Evolutionary conservation across 1,140 invertebrate species (phyloP).

Genomic region (Musca vetustissima): DNA sequence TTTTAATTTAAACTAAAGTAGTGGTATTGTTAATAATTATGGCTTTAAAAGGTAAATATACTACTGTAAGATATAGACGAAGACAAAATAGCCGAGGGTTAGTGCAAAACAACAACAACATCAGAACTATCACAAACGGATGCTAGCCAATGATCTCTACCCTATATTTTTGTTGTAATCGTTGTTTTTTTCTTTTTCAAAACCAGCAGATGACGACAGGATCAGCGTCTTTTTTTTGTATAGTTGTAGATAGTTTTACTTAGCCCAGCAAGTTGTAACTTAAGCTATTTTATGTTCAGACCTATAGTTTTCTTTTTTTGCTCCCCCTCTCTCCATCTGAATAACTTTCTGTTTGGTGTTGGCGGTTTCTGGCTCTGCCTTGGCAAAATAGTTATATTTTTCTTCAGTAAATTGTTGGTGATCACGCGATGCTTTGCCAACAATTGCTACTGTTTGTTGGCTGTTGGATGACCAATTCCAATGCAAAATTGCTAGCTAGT

Average conservation of each 20-base stretch:
- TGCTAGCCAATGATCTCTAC: not conserved
- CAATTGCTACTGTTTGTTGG: constrained; percentile 17
- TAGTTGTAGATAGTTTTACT: too few relatives aligned
- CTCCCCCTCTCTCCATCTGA: too few relatives aligned
- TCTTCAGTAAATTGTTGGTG: constrained; percentile 7
- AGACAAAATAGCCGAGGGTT: too few relatives aligned
- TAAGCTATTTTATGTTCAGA: too few relatives aligned
- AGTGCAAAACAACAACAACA: not conserved
- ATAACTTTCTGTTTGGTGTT: not conserved
- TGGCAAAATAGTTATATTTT: not conserved
- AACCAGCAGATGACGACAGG: constrained; percentile 18
- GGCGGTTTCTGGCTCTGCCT: not conserved
- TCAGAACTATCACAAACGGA: not conserved
- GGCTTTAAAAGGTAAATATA: constrained; percentile 20
- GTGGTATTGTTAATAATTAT: constrained; percentile 21
- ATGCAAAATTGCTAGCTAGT: too few relatives aligned
- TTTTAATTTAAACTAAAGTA: constrained; percentile 21
- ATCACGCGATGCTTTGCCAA: constrained; percentile 23
- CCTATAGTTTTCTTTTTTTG: not conserved
- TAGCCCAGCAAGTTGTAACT: too few relatives aligned
- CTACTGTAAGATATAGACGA: constrained; percentile 10
- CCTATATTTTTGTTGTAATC: too few relatives aligned
- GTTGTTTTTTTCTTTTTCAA: not conserved
- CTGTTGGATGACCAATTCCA: not conserved
- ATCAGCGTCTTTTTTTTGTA: not conserved